phyloP scores from a whole-genome alignment of 2,113 vertebrate species.

The Tyrannus savana region DNA sequence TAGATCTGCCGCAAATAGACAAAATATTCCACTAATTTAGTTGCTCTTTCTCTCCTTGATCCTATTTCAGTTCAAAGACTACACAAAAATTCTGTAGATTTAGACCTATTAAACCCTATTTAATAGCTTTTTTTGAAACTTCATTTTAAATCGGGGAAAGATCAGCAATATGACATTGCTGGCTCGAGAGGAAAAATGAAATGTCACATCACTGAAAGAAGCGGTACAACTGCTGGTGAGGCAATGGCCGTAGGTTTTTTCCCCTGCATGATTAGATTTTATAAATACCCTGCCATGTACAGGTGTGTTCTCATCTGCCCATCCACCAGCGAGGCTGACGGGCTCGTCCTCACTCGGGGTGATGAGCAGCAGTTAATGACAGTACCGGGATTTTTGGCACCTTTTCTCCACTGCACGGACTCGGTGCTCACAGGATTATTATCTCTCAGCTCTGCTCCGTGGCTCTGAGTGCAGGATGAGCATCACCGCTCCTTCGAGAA shows the following conservation, averaged over 20 bases:
- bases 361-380: constrained; percentile 20
- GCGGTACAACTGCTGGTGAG: not conserved
- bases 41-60: not conserved
- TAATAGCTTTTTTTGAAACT: constrained; percentile 19
- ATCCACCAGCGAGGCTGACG: not conserved
- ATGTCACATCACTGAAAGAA: constrained; percentile 34
- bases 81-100: not conserved
- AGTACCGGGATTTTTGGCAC: constrained; percentile 17
- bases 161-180: not conserved
- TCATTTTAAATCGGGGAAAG: not conserved
- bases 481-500: not conserved
- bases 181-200: not conserved
- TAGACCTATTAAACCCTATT: not conserved
- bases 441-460: not conserved
- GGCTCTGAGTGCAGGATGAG: not conserved
- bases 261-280: constrained; percentile 32
- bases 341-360: not conserved
- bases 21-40: not conserved
- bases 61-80: not conserved
- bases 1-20: not conserved
- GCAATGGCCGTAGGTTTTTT: not conserved
- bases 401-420: not conserved
- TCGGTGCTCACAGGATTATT: constrained; percentile 7
- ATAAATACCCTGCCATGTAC: constrained; percentile 13
- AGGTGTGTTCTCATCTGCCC: constrained; percentile 18